Evolutionary conservation across 2,888 invertebrate genomes (phyloP).

Genomic region (Labia minor): DNA sequence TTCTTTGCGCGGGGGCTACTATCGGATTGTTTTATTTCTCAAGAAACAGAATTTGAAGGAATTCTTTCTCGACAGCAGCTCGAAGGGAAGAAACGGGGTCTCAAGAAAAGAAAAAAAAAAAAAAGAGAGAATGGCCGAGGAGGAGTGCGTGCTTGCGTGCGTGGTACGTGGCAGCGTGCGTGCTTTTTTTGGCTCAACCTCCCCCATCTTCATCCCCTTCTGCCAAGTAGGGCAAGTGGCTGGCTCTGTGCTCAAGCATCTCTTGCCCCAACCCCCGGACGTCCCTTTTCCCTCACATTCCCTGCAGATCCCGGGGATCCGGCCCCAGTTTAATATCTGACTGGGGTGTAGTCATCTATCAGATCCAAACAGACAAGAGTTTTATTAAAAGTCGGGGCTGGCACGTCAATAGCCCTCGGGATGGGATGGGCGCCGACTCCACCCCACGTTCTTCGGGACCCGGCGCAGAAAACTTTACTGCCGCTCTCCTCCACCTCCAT

Average conservation of each 20-base stretch:
- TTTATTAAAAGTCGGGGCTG: slow-evolving; percentile 44
- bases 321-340: slow-evolving; percentile 40
- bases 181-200: not conserved
- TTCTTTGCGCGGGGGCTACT: no score
- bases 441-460: slow-evolving; percentile 17
- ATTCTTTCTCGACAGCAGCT: slow-evolving; percentile 1
- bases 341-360: slow-evolving; percentile 45
- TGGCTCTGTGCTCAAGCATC: slow-evolving; percentile 23
- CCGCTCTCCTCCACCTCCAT: not conserved
- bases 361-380: slow-evolving; percentile 46
- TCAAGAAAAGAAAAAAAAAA: slow-evolving; percentile 17
- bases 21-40: not conserved
- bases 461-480: slow-evolving; percentile 18
- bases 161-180: slow-evolving; percentile 18
- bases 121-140: slow-evolving; percentile 15
- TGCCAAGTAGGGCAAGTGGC: slow-evolving; percentile 3
- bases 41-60: not conserved
- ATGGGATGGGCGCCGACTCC: slow-evolving; percentile 18
- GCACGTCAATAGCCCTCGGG: slow-evolving; percentile 36
- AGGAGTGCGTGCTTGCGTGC: slow-evolving; percentile 14
- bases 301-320: slow-evolving; percentile 22
- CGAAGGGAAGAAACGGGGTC: not conserved
- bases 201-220: not conserved
- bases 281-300: slow-evolving; percentile 14
- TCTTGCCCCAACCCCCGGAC: slow-evolving; percentile 17